Percentiles rank a stretch among this genome's conserved stretches.
Evolutionary conservation across 2,797 vertebrate genomes (phyloP).

Genomic region (Onychomys arenicola): DNA sequence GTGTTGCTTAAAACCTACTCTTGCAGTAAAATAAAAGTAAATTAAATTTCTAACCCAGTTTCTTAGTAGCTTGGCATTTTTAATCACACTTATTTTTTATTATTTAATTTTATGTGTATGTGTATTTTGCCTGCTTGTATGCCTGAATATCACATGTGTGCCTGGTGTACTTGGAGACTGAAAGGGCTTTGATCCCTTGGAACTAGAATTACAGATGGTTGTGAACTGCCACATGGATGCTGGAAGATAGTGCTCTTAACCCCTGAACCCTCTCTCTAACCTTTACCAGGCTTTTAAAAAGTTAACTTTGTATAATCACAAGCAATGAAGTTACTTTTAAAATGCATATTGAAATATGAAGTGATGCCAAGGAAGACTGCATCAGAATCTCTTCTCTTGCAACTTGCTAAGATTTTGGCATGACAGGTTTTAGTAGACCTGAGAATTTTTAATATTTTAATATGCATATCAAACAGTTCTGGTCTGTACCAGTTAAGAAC

Average conservation of each 20-base stretch:
- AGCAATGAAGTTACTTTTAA: constrained; percentile 9
- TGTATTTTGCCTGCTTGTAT: background rate
- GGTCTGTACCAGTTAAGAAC: background rate
- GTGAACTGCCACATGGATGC: background rate
- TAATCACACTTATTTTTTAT: background rate
- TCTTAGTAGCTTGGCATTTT: constrained; percentile 47
- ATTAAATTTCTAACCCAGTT: constrained; percentile 7
- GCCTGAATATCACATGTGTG: background rate
- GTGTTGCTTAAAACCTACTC: constrained; percentile 20
- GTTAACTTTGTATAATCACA: background rate
- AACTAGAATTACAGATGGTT: background rate
- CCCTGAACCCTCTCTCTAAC: background rate
- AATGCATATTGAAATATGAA: background rate
- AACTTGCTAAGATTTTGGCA: background rate
- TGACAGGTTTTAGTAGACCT: background rate
- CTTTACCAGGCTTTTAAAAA: background rate
- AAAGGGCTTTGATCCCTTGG: background rate
- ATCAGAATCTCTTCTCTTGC: background rate
- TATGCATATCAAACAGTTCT: background rate
- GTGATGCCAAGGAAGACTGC: background rate
- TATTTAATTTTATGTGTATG: background rate
- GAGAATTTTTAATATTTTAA: background rate
- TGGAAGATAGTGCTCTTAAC: background rate
- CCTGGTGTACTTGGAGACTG: background rate
- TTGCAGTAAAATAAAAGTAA: constrained; percentile 30